These are phyloP conservation scores for Nannobrachium achirus DNA, from an alignment of 2,113 vertebrate species.

Conservation along the genomic window DNA sequence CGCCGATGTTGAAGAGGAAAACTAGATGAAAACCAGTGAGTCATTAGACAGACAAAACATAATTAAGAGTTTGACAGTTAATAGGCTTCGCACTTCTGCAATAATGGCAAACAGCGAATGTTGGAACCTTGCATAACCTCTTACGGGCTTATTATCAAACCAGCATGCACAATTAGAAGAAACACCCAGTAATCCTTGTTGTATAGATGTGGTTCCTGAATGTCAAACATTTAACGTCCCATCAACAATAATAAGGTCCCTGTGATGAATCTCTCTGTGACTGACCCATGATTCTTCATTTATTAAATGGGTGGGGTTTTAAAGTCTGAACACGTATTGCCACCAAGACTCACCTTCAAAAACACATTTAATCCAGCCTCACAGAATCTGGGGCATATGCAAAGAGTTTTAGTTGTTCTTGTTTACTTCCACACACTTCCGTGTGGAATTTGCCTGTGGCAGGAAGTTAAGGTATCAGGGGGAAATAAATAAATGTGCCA, in stretches of 20 bases:
- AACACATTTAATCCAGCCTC: constrained; percentile 51
- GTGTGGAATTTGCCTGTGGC: constrained; percentile 57
- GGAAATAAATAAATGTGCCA: constrained; percentile 66
- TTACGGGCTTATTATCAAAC: background rate
- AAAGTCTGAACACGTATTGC: constrained; percentile 40
- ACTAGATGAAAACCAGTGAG: constrained; percentile 84
- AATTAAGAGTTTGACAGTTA: constrained; percentile 29
- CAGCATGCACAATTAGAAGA: background rate
- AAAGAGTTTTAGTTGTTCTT: constrained; percentile 69
- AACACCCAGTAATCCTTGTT: background rate
- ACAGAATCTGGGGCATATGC: constrained; percentile 49
- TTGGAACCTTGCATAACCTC: background rate
- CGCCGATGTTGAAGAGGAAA: constrained; percentile 83
- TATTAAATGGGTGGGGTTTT: background rate
- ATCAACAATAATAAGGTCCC: background rate
- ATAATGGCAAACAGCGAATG: no score
- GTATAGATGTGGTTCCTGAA: background rate
- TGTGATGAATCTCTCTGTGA: background rate
- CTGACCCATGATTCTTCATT: constrained; percentile 24
- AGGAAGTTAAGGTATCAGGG: constrained; percentile 45
- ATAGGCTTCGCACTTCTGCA: background rate
- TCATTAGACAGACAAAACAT: constrained; percentile 69
- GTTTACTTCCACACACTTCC: constrained; percentile 61
- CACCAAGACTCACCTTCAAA: constrained; percentile 62
- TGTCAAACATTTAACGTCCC: background rate